Evolutionary conservation across 30 jellyfish, hydroid and myxozoan genomes (phyloP).

Genomic region (Nemopilema nomurai): DNA sequence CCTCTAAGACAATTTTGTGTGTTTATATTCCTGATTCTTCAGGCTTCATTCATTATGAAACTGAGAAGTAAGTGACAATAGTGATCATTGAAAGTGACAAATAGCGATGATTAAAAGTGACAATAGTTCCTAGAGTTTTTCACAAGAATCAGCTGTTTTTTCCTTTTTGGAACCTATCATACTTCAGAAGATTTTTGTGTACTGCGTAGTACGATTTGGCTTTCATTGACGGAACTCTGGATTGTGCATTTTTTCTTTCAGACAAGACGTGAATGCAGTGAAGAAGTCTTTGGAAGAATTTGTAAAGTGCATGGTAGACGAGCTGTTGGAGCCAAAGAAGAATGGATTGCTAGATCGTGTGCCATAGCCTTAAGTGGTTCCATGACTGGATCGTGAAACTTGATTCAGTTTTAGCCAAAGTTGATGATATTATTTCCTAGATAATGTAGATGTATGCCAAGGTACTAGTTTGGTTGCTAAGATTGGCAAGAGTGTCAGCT

Average conservation of each 20-base stretch:
- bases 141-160: too few relatives aligned
- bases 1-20: too few relatives aligned
- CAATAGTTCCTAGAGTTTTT: too few relatives aligned
- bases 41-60: too few relatives aligned
- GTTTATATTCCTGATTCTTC: too few relatives aligned
- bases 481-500: not conserved
- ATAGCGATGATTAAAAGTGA: too few relatives aligned
- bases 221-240: too few relatives aligned
- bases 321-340: constrained; percentile 81
- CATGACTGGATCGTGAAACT: not conserved
- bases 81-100: not conserved
- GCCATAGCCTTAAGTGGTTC: not conserved
- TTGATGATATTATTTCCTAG: not conserved
- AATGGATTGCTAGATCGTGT: constrained; percentile 67
- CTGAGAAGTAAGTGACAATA: too few relatives aligned
- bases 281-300: constrained; percentile 45
- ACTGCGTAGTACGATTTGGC: too few relatives aligned
- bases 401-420: not conserved
- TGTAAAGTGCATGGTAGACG: constrained; percentile 54
- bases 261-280: constrained; percentile 66
- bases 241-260: too few relatives aligned
- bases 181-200: too few relatives aligned
- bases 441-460: not conserved
- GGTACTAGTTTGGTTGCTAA: not conserved
- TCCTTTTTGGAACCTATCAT: too few relatives aligned